phyloP scores from a whole-genome alignment of 2,113 vertebrate genomes.

The Tautogolabrus adspersus region DNA sequence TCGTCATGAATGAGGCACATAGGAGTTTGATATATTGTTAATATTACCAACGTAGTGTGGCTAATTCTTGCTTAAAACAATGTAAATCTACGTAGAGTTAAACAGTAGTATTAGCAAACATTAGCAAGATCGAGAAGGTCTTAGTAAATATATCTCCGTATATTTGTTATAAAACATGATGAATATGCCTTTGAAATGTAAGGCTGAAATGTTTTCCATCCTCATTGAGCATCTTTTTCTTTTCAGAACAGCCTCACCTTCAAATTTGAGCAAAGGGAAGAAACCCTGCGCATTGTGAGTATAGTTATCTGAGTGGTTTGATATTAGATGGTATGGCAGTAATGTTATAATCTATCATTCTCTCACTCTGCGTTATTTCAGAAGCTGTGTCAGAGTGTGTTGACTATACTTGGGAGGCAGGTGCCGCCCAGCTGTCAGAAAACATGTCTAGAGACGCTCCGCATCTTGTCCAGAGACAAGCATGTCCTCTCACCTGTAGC shows the following conservation, averaged over 20 bases:
- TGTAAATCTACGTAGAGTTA: not conserved
- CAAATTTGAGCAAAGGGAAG: conserved; percentile 91
- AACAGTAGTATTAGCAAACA: not conserved
- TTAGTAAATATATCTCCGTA: too few relatives aligned
- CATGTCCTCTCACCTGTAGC: conserved; percentile 92
- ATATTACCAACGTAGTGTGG: not conserved
- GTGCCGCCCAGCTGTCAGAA: conserved; percentile 88
- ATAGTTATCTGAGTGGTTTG: not conserved
- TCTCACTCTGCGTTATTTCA: conserved; percentile 53
- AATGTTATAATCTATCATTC: not conserved
- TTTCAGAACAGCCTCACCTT: conserved; percentile 91
- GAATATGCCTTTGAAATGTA: not conserved
- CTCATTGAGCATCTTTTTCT: conserved; percentile 27
- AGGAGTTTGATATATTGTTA: fast-evolving
- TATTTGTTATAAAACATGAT: not conserved
- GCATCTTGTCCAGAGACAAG: conserved; percentile 97
- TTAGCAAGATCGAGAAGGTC: not conserved
- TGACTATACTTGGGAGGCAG: conserved; percentile 87
- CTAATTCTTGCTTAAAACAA: not conserved
- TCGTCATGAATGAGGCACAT: not conserved
- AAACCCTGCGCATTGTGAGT: conserved; percentile 92
- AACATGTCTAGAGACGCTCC: conserved; percentile 93
- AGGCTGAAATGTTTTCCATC: not conserved
- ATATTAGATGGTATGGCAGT: not conserved
- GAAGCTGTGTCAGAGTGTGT: conserved; percentile 91